Conservation (phyloP, 2,888 invertebrate genomes). For the Frankliniella fusca region DNA sequence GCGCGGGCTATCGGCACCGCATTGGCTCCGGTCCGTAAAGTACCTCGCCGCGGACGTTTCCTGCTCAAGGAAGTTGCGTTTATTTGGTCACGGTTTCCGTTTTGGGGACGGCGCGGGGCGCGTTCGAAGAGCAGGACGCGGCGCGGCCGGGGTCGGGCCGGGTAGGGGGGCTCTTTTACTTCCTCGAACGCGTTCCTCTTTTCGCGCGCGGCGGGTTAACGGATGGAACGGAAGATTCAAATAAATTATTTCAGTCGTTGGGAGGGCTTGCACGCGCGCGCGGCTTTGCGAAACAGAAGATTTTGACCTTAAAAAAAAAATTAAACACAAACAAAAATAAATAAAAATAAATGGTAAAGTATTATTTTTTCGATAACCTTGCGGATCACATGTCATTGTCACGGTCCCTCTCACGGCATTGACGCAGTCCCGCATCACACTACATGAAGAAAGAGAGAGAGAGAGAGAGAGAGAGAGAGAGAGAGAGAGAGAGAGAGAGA, state of each 20-base stretch:
- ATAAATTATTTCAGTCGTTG: background rate
- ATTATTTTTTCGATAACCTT: too few relatives aligned
- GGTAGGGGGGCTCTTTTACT: background rate
- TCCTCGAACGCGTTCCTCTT: background rate
- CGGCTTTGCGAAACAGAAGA: too few relatives aligned
- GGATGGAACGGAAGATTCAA: background rate
- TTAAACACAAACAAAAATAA: too few relatives aligned
- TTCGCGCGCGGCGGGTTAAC: background rate
- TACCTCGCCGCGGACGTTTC: background rate
- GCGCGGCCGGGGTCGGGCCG: background rate
- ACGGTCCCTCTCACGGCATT: too few relatives aligned
- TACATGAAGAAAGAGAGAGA: too few relatives aligned
- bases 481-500: too few relatives aligned
- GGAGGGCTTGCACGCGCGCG: too few relatives aligned
- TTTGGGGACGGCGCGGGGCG: background rate
- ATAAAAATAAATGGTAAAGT: too few relatives aligned
- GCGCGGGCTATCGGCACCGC: background rate
- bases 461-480: too few relatives aligned
- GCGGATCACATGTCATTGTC: too few relatives aligned
- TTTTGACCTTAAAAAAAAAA: too few relatives aligned
- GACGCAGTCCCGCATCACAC: too few relatives aligned
- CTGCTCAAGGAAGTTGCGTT: conserved; percentile 20
- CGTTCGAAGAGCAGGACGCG: background rate
- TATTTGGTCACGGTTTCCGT: conserved; percentile 4
- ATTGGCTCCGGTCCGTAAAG: background rate